Evolutionary conservation across 2,888 invertebrate species (phyloP), one percentile per base, ranked within the genome.

Genomic region (Cheilosia scutellata): DNA sequence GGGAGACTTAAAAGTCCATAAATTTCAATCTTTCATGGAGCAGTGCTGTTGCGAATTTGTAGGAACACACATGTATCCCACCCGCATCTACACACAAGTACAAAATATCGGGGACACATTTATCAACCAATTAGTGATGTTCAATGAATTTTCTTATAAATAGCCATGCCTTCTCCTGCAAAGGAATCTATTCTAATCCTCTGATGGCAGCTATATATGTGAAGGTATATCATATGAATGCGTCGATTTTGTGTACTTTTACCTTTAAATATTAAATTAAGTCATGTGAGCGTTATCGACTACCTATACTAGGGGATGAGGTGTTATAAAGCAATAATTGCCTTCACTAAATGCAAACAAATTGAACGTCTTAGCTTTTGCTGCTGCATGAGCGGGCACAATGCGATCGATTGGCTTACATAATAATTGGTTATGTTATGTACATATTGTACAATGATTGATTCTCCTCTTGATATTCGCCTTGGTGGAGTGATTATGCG

Each of bases 101-200:
- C 25, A 11, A 44, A 51, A 47, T 62, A 78, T 72, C 51, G 33
- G 58, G 68, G 71, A 55, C 68, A 66, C 80, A 80, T 75, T 68
- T 62, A 74, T 82, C 75, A 82, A 42, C 42, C 82, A 82, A 82
- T 82, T 82, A 82, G 82, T 55, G 55, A 62, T 75, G 82, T 82
- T 82, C 82, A 68, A 82, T 75, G 62, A 70, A 70, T 75, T 82
- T 68, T 70, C 68, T 68, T 53, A 74, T 80, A 68, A 68, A 80
- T 79, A 49, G 66, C 51, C 16, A 42, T 42, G 47, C 71, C 31
- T 51, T 20, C 49, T 31, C n/a, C 25, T 47, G 7, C 47, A 75
- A 47, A 11, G 57, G 47, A 65, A 57, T 57, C 57, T 47, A 16
- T 55, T 63, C 29, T 25, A 27, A 27, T 51, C 11, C 31, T 11